Base-by-base conservation (phyloP, 2,888 invertebrate species). In the Macrosiphum euphorbiae region DNA sequence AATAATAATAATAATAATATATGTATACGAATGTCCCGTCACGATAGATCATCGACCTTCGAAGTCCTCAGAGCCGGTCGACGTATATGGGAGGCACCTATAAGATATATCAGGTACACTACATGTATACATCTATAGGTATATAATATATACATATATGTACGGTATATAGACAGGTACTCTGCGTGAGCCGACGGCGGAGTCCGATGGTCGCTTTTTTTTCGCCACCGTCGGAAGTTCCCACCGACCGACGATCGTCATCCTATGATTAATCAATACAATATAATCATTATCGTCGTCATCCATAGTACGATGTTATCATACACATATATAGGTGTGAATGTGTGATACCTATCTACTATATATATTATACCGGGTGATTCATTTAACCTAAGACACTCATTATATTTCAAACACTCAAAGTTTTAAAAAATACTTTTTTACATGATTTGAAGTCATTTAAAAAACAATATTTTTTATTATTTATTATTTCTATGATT, bases 1-100 rank as follows among this genome's bases (percentile, higher is more conserved):
- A 44, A 41, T 26, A 24, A 84, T 84, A 41, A 84, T 84, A 84
- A 41, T 24, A 85, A 85, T 85, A 44, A 85, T 85, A 85, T 85
- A 28, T 52, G 50, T 86, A 28, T 86, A 26, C 47, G 52, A 52
- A 67, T 24, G 44, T 78, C 78, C 35, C 78, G 35, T 78, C 78
- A 78, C 35, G 78, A 78, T 78, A 50, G 90, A 90, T 90, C 90
- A 90, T 67, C 47, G 90, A 90, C 90, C 90, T 89, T 58, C 67
- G 67, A 67, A 90, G 90, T 78, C 11, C 47, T 86, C 85, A 41
- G 47, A 86, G n/a, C 78, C 78, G 8, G 78, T 78, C 78, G 35
- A 35, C 20, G 35, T 20, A 78, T 78, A 35, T 20, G 35, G 78
- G 78, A 78, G 78, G 78, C 78, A 78, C 78, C 78, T 28, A 85